Evolutionary conservation across 2,113 vertebrate species (phyloP).

Genomic region (Gobio gobio): DNA sequence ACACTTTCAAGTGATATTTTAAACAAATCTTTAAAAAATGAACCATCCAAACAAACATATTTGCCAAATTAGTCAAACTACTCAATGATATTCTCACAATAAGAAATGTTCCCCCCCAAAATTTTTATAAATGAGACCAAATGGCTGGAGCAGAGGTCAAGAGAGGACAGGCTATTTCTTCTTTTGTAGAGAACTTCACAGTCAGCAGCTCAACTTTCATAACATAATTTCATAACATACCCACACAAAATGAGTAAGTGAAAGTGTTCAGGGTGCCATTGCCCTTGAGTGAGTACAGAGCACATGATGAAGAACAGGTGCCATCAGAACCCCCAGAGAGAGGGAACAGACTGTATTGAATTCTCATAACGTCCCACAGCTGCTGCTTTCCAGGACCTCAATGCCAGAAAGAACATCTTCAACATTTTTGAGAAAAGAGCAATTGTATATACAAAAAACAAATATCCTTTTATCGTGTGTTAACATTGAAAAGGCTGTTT

Average conservation of each 20-base stretch:
- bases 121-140: no score
- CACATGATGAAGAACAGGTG: slow-evolving; percentile 24
- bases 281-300: slow-evolving; percentile 22
- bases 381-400: neutral
- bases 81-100: neutral
- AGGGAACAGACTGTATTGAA: slow-evolving; percentile 2
- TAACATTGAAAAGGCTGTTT: neutral
- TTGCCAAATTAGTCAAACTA: no score
- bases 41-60: no score
- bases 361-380: slow-evolving; percentile 28
- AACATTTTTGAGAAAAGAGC: neutral
- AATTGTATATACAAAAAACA: neutral
- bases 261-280: neutral
- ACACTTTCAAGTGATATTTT: neutral
- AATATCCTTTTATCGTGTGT: neutral
- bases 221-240: slow-evolving; percentile 16
- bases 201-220: neutral
- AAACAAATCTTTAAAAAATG: neutral
- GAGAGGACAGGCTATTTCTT: neutral
- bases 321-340: slow-evolving; percentile 9
- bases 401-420: neutral
- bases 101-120: neutral
- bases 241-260: slow-evolving; percentile 32
- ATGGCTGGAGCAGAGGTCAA: neutral
- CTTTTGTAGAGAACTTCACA: neutral